A percentile compares a stretch with the other conserved stretches of the same genome.
These are phyloP conservation scores for Aplochiton taeniatus DNA, from an alignment of 2,797 vertebrate species.

Conservation along the genomic window DNA sequence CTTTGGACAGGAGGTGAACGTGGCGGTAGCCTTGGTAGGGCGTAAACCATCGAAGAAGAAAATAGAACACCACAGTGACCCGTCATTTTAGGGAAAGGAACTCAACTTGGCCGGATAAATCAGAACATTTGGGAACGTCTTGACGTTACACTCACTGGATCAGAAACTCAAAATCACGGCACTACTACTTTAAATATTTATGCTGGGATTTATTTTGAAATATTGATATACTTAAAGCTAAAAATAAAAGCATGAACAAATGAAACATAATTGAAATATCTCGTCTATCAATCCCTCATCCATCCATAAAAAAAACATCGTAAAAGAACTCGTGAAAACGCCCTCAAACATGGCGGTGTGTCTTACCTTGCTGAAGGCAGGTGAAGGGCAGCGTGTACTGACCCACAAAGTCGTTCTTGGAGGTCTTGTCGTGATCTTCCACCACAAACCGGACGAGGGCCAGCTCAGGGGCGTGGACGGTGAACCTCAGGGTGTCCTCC, in stretches of 20 bases:
- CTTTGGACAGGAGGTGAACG: constrained; percentile 87
- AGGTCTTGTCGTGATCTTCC: constrained; percentile 85
- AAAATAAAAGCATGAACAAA: not conserved
- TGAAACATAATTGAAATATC: no score
- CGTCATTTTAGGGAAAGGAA: no score
- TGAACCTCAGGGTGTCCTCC: constrained; percentile 87
- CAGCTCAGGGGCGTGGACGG: constrained; percentile 83
- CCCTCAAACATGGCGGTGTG: not conserved
- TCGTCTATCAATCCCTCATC: no score
- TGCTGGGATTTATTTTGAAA: no score
- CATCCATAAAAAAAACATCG: no score
- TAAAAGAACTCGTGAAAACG: not conserved
- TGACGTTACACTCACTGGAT: no score
- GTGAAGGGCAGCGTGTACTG: constrained; percentile 84
- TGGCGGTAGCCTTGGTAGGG: constrained; percentile 83
- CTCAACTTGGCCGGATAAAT: no score
- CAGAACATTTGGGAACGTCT: no score
- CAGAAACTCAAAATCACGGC: no score
- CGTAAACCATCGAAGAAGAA: not conserved
- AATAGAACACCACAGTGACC: no score
- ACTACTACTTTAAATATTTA: no score
- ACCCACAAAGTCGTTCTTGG: constrained; percentile 87
- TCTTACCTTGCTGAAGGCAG: constrained; percentile 83
- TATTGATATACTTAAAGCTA: no score
- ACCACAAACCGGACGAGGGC: constrained; percentile 89